Base-by-base conservation (phyloP, 2,888 invertebrate genomes). In the Habrosyne pyritoides region DNA sequence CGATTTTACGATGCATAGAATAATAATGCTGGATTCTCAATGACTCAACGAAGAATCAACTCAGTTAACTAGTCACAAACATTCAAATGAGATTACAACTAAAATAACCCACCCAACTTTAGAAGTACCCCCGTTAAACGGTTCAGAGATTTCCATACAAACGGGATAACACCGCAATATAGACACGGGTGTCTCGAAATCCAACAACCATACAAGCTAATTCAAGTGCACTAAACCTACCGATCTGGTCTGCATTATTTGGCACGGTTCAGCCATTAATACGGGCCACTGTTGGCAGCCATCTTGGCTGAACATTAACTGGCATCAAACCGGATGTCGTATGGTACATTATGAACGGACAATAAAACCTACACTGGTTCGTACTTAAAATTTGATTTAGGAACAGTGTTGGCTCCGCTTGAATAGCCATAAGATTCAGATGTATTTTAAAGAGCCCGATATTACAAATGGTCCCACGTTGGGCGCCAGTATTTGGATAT, bases 291-390 rank as follows among this genome's bases (percentile, higher is more conserved):
- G 81, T 86, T 91, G 91, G 90, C 90, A 89, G 77, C 79, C 69
- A 69, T 79, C 83, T 77, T 69, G 59, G 75, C 77, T 75, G 71
- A 75, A 84, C 89, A 87, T 88, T 89, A 88, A 86, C 87, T 83
- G 83, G 74, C 88, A 84, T 87, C 87, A 82, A 83, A 87, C 83
- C 89, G 87, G 89, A 89, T 86, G 89, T 88, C 87, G 81, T 87
- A 85, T 76, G 79, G 77, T 79, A 82, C 83, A 83, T 88, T 89
- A 89, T 86, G 86, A 88, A 88, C 82, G 77, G 74, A 89, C 85
- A 88, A 89, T 89, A 88, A 88, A 89, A 83, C 79, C 79, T 81
- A 75, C 69, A 83, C 79, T 75, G 83, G 71, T 70, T 73, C 63
- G 70, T 79, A 73, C 77, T 80, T 79, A 72, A 78, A 73, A 75